Base-by-base conservation (phyloP, 2,888 invertebrate genomes). In the Cataglyphis altisquamis region DNA sequence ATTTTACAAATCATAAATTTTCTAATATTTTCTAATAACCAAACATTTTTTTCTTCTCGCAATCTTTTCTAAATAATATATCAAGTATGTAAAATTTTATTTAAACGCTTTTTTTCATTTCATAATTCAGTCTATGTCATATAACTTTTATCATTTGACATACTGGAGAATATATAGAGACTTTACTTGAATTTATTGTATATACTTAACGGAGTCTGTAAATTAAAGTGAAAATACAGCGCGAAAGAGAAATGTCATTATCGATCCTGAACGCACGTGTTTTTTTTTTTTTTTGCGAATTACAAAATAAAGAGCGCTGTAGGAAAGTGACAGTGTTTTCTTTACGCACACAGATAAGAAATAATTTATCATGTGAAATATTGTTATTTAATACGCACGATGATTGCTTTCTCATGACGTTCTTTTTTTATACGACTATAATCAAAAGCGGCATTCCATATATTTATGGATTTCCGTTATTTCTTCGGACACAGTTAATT, bases 291-390 rank as follows among this genome's bases (percentile, higher is more conserved):
- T 25, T 25, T 25, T 25, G n/a, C 45, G n/a, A 62, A 62, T 32
- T 74, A 25, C 29, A 36, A 39, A 41, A 75, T 25, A 39, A 66
- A 64, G 12, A 25, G 25, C 36, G 15, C 12, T n/a, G 21, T 48
- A 45, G 21, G 41, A 18, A 63, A 75, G 66, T 29, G 55, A 4
- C 25, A 39, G n/a, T 57, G 25, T 2, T 12, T 9, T 55, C 29
- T 32, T 77, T 29, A 66, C 12, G n/a, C 4, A 41, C 41, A 52
- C 36, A 66, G 39, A 77, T 77, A 77, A 77, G 77, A 66, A 77
- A 77, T 41, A 77, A 63, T 57, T 55, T 55, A 67, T 3, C 67
- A 29, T n/a, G 41, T n/a, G 41, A n/a, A 29, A 77, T 77, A 66
- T 41, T 66, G 66, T 39, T 55, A 39, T 77, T 77, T 77, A 66